Evolutionary conservation across 2,113 vertebrate genomes (phyloP).

Genomic region (Grammomys dolichurus): DNA sequence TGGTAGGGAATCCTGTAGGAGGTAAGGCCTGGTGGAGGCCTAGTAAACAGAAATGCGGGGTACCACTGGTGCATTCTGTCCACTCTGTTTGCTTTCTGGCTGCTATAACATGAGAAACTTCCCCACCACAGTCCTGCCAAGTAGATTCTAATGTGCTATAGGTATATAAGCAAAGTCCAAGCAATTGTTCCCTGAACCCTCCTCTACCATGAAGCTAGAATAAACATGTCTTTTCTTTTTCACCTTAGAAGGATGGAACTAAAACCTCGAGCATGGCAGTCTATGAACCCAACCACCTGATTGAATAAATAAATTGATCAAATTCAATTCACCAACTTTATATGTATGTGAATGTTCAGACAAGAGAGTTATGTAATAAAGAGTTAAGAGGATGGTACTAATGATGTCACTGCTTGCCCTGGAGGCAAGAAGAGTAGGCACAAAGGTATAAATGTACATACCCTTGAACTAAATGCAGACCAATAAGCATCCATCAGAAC

Average conservation of each 20-base stretch:
- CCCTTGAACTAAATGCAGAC: not conserved
- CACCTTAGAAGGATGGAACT: too few species aligned
- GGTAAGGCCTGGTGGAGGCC: not conserved
- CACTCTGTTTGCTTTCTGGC: not conserved
- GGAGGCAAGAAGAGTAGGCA: not conserved
- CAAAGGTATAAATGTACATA: not conserved
- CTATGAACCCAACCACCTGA: not conserved
- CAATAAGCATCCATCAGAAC: not conserved
- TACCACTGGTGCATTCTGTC: not conserved
- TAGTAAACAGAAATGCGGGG: not conserved
- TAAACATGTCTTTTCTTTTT: not conserved
- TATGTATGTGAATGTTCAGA: too few species aligned
- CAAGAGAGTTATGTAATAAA: not conserved
- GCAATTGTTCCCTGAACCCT: too few species aligned
- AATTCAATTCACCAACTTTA: not conserved
- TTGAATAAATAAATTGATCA: not conserved
- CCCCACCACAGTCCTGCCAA: too few species aligned
- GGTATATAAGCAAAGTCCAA: not conserved
- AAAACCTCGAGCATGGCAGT: not conserved
- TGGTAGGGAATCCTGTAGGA: not conserved
- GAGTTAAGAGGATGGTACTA: not conserved
- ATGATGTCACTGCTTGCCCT: not conserved
- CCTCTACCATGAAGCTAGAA: not conserved
- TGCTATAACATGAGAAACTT: too few species aligned
- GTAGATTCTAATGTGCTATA: not conserved